phyloP scores from a whole-genome alignment of 2,888 invertebrate species.

The Trimorus sp. region DNA sequence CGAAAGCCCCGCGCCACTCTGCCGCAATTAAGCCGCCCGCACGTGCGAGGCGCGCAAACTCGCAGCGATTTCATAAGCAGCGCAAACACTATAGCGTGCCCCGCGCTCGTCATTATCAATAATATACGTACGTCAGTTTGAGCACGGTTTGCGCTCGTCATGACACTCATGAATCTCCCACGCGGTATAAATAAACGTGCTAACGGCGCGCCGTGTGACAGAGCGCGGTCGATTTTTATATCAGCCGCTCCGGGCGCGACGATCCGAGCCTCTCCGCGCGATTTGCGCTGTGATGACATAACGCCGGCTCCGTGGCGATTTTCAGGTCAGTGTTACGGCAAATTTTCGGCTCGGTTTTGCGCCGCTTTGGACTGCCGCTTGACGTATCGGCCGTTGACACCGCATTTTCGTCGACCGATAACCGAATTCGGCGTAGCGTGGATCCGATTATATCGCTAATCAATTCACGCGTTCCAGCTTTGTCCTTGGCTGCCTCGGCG shows the following conservation, averaged over 20 bases:
- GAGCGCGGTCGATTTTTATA: conserved; percentile 53
- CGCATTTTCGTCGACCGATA: no score
- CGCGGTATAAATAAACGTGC: conserved; percentile 61
- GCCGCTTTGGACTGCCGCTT: no score
- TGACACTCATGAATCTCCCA: conserved; percentile 54
- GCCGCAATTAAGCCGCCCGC: conserved; percentile 29
- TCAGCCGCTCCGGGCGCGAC: conserved; percentile 25
- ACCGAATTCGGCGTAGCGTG: no score
- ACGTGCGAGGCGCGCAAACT: conserved; percentile 43
- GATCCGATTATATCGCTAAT: no score
- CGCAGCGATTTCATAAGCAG: conserved; percentile 47
- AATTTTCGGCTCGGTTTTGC: not conserved
- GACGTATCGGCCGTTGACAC: no score
- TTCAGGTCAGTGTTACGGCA: conserved; percentile 47
- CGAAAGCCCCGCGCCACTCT: no score
- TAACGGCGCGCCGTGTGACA: conserved; percentile 42
- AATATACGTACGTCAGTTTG: conserved; percentile 56
- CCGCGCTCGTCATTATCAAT: conserved; percentile 62
- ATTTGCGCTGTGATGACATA: conserved; percentile 4
- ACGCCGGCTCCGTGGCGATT: not conserved
- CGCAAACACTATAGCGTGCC: conserved; percentile 52
- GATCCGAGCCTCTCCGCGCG: conserved; percentile 20
- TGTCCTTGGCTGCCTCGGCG: no score
- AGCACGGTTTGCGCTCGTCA: conserved; percentile 47
- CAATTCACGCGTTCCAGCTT: no score